Evolutionary conservation across 2,797 vertebrate genomes (phyloP).

Genomic region (Malacoraja senta): DNA sequence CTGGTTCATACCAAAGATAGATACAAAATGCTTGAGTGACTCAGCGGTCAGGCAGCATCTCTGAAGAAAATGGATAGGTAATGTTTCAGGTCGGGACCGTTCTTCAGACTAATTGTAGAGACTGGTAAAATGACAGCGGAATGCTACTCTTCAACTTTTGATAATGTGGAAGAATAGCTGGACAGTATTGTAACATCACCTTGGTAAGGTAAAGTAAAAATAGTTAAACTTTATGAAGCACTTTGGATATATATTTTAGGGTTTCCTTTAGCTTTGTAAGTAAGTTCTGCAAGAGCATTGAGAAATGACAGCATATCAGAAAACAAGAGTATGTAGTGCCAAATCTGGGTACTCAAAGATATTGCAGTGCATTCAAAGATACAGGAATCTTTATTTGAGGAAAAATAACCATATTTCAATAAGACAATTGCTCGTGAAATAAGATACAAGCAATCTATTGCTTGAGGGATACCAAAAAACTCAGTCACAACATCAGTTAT

Average conservation of each 20-base stretch:
- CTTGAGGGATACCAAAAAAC: background rate
- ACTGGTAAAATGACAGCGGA: background rate
- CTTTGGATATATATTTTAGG: background rate
- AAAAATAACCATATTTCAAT: background rate
- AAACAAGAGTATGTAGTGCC: too few species aligned
- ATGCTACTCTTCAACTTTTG: background rate
- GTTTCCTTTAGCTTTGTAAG: background rate
- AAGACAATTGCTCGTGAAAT: background rate
- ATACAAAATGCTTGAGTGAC: too few species aligned
- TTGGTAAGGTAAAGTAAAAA: background rate
- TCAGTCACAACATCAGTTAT: background rate
- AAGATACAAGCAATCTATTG: background rate
- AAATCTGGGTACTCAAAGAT: background rate
- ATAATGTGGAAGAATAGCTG: background rate
- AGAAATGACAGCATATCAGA: background rate
- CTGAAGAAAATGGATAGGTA: too few species aligned
- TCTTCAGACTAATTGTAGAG: too few species aligned
- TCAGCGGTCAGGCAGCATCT: too few species aligned
- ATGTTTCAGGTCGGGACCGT: too few species aligned
- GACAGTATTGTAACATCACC: background rate
- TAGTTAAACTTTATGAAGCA: background rate
- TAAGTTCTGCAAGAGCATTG: background rate
- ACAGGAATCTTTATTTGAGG: background rate
- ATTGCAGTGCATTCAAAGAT: background rate
- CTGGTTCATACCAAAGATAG: too few species aligned